A percentile compares a stretch with the other conserved stretches of the same genome.
Conservation (phyloP, 2,113 vertebrate genomes). For the Hippocampus abdominalis region DNA sequence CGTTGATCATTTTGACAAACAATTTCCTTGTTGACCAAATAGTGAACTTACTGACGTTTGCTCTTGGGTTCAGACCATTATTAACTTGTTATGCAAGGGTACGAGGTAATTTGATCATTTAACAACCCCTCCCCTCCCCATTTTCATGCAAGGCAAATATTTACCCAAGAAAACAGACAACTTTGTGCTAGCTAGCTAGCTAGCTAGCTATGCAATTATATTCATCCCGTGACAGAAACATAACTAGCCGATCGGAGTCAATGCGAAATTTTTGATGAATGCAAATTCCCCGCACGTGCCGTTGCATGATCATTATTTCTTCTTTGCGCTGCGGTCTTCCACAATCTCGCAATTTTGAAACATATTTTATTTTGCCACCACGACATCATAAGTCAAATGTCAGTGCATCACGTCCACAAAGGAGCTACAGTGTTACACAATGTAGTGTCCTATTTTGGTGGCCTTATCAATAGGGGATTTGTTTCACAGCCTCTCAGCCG, state of each 20-base stretch:
- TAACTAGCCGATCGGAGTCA: neutral
- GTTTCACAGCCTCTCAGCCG: conserved; percentile 51
- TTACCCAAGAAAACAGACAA: neutral
- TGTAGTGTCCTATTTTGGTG: conserved; percentile 48
- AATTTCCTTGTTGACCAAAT: neutral
- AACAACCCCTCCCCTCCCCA: neutral
- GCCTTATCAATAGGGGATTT: conserved; percentile 62
- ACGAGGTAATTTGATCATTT: neutral
- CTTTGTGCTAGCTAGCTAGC: no score
- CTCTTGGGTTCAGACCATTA: neutral
- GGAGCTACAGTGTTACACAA: conserved; percentile 53
- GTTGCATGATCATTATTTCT: neutral
- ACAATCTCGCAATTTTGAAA: conserved; percentile 5
- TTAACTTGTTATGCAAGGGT: neutral
- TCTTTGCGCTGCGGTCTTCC: neutral
- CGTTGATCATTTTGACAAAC: neutral
- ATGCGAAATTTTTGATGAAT: neutral
- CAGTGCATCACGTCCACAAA: conserved; percentile 40
- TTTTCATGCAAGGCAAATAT: neutral
- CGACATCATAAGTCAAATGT: conserved; percentile 10
- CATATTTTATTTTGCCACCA: conserved; percentile 23
- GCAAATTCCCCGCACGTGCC: neutral
- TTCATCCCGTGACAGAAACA: neutral
- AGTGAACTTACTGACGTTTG: neutral
- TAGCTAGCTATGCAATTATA: no score